Conservation (phyloP, 2,113 vertebrate genomes). For the Dissostichus mawsoni region DNA sequence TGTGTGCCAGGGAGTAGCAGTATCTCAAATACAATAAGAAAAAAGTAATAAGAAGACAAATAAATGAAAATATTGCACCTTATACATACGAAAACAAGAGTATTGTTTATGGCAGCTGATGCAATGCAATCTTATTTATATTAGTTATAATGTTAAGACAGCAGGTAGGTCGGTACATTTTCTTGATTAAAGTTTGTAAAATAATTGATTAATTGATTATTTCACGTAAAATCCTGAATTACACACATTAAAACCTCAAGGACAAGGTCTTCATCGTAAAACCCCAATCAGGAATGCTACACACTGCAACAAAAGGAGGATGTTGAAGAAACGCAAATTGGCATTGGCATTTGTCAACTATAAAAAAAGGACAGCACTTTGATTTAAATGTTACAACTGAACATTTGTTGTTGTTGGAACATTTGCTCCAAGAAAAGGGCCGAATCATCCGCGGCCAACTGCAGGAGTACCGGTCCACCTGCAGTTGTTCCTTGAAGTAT, state of each 20-base stretch:
- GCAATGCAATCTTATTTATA: too few relatives aligned
- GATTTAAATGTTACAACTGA: conserved; percentile 42
- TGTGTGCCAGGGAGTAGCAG: too few relatives aligned
- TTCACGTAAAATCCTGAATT: conserved; percentile 2
- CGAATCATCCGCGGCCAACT: conserved; percentile 38
- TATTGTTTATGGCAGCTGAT: too few relatives aligned
- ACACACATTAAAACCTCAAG: conserved; percentile 20
- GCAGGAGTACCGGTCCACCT: conserved; percentile 37
- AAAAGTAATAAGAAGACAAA: too few relatives aligned
- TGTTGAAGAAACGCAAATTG: conserved; percentile 40
- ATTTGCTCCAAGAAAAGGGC: conserved; percentile 1
- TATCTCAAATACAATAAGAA: too few relatives aligned
- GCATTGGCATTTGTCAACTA: conserved; percentile 25
- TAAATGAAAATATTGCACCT: too few relatives aligned
- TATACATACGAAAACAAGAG: too few relatives aligned
- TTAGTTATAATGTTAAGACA: too few relatives aligned
- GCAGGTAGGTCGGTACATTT: too few relatives aligned
- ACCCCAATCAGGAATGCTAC: conserved; percentile 15
- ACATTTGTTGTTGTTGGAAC: not conserved
- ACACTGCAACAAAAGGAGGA: conserved; percentile 18
- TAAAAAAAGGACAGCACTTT: conserved; percentile 29
- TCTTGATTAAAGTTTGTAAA: too few relatives aligned
- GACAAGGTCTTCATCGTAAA: conserved; percentile 1
- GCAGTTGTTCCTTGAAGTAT: conserved; percentile 37
- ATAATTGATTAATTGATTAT: not conserved